Conservation (phyloP, 2,888 invertebrate genomes). For the Achlya flavicornis region DNA sequence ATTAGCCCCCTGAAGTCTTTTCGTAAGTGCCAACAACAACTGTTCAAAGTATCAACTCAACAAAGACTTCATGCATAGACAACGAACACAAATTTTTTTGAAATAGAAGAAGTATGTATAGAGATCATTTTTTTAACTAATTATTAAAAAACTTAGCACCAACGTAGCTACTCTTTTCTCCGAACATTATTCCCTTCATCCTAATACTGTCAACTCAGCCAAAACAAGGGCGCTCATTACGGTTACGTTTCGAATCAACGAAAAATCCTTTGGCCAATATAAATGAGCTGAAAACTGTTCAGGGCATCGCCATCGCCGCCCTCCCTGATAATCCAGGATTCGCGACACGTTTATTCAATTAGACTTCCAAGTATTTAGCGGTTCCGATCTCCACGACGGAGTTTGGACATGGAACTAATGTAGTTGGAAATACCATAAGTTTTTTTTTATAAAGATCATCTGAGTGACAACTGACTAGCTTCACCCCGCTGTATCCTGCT, state of each 20-base stretch:
- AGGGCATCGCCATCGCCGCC: neutral
- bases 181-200: too few species aligned
- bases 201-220: neutral
- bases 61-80: too few species aligned
- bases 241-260: constrained; percentile 24
- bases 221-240: constrained; percentile 1
- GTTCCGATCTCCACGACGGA: constrained; percentile 28
- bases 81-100: too few species aligned
- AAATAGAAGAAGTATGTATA: too few species aligned
- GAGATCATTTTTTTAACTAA: too few species aligned
- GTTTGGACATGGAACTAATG: neutral
- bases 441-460: neutral
- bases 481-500: too few species aligned
- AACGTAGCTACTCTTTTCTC: too few species aligned
- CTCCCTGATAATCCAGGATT: constrained; percentile 53
- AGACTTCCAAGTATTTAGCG: constrained; percentile 67
- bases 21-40: too few species aligned
- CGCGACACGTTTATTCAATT: constrained; percentile 73
- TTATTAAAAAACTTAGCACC: too few species aligned
- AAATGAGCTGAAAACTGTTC: constrained; percentile 31
- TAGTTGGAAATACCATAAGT: neutral
- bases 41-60: too few species aligned
- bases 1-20: too few species aligned
- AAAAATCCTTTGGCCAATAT: constrained; percentile 50
- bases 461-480: too few species aligned